Evolutionary conservation across 2,888 invertebrate species (phyloP).

Genomic region (Diaphora mendica): DNA sequence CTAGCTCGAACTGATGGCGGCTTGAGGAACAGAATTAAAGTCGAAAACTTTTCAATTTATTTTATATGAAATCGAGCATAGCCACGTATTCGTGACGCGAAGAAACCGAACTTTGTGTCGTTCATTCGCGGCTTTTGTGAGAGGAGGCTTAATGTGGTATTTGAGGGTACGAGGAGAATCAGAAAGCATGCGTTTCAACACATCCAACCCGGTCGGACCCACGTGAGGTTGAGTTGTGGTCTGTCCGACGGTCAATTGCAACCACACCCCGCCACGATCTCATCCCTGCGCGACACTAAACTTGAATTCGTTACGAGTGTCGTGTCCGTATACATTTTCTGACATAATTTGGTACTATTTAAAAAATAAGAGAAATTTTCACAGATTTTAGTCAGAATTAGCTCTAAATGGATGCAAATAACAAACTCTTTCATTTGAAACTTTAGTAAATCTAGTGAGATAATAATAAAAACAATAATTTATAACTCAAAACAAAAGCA

Average conservation of each 20-base stretch:
- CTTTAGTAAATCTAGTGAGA: no score
- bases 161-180: conserved; percentile 15
- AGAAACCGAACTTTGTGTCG: conserved; percentile 56
- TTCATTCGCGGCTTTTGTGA: conserved; percentile 42
- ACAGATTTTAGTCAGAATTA: not conserved
- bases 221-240: conserved; percentile 44
- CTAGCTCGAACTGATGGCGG: conserved; percentile 75
- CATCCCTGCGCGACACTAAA: conserved; percentile 74
- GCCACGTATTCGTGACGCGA: conserved; percentile 63
- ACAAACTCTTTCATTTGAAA: not conserved
- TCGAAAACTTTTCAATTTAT: conserved; percentile 83
- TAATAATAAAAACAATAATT: no score
- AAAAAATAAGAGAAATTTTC: not conserved
- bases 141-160: conserved; percentile 30
- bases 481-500: no score
- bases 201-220: conserved; percentile 10
- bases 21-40: conserved; percentile 79
- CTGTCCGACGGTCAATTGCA: conserved; percentile 55
- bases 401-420: not conserved
- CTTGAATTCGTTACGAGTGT: conserved; percentile 82
- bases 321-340: conserved; percentile 61
- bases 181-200: conserved; percentile 9
- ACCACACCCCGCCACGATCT: conserved; percentile 61
- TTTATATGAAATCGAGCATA: conserved; percentile 78
- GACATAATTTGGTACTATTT: conserved; percentile 51